These are phyloP conservation scores for Eulemur mongoz DNA, from an alignment of 2,797 vertebrate genomes.

Conservation along the genomic window DNA sequence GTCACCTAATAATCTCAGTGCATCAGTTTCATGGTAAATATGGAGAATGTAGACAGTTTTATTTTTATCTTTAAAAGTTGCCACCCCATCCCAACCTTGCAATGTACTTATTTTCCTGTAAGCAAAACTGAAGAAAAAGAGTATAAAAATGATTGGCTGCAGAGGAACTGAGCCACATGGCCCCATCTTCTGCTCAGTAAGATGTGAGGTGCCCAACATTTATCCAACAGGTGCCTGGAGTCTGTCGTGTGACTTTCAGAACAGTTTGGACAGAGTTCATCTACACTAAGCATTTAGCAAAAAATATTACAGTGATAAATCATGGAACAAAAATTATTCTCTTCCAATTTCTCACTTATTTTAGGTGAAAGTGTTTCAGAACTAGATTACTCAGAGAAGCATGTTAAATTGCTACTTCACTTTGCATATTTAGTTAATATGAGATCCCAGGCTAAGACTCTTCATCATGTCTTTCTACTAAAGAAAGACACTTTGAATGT, in stretches of 20 bases:
- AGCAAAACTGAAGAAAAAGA: background rate
- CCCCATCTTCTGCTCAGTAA: background rate
- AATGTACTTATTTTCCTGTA: background rate
- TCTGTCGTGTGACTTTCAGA: background rate
- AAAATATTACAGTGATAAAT: constrained; percentile 13
- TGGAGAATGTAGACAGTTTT: background rate
- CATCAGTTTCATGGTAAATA: background rate
- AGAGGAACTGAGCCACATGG: background rate
- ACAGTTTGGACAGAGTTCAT: background rate
- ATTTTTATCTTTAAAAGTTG: background rate
- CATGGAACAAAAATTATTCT: background rate
- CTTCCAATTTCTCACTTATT: background rate
- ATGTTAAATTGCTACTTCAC: background rate
- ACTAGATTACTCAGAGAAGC: background rate
- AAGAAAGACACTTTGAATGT: background rate
- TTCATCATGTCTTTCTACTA: background rate
- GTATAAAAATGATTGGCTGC: background rate
- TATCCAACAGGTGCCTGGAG: background rate
- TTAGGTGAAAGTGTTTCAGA: constrained; percentile 16
- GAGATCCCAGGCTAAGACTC: background rate
- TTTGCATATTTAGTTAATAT: background rate
- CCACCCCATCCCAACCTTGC: background rate
- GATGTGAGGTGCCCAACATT: background rate
- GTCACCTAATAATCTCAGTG: background rate
- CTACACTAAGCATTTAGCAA: background rate